Conservation (phyloP, 1,140 invertebrate genomes). For the Bombus polaris region DNA sequence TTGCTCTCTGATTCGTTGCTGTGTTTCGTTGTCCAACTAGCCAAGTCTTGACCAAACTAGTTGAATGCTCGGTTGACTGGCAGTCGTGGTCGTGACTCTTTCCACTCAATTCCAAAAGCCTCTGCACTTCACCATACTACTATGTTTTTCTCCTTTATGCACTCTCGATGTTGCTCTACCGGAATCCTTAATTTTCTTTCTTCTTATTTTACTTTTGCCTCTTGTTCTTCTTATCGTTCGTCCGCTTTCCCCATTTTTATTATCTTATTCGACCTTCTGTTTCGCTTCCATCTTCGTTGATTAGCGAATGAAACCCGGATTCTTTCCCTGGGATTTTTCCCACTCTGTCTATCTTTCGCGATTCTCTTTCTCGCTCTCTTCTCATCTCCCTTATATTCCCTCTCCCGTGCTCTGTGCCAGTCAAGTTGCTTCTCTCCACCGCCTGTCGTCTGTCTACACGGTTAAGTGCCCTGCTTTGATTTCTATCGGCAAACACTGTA, state of each 20-base stretch:
- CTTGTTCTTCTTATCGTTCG: background rate
- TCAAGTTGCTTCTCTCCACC: conserved; percentile 46
- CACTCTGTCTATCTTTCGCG: conserved; percentile 25
- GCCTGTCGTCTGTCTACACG: conserved; percentile 71
- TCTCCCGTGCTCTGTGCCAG: conserved; percentile 14
- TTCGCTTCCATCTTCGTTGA: background rate
- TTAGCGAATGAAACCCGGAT: background rate
- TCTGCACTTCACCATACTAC: no score
- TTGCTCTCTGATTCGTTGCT: conserved; percentile 35
- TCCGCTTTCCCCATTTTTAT: conserved; percentile 4
- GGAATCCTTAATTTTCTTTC: background rate
- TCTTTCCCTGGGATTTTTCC: conserved; percentile 34
- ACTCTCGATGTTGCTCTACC: background rate
- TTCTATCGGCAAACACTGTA: conserved; percentile 71
- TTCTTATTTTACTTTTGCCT: background rate
- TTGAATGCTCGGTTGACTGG: background rate
- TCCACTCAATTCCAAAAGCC: conserved; percentile 2
- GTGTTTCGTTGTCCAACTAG: background rate
- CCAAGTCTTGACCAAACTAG: background rate
- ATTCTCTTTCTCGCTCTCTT: conserved; percentile 16
- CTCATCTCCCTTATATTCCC: conserved; percentile 33
- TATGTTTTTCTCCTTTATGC: background rate
- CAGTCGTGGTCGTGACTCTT: conserved; percentile 17
- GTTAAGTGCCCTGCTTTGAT: conserved; percentile 76
- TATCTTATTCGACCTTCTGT: background rate